These are phyloP conservation scores for Cynopterus sphinx DNA, from an alignment of 2,797 vertebrate species.

Conservation along the genomic window DNA sequence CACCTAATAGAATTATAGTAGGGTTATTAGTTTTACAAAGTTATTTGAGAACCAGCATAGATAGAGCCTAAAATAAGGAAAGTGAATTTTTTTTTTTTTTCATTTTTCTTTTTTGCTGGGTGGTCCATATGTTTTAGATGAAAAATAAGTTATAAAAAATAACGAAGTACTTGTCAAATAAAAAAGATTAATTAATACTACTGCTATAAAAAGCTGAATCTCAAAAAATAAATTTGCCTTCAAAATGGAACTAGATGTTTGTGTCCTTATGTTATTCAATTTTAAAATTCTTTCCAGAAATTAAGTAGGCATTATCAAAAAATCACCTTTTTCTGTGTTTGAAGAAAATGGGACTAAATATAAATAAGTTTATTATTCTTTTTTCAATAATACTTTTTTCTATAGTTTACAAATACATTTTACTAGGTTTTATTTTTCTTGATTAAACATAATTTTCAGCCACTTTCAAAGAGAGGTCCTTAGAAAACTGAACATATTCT, in stretches of 20 bases:
- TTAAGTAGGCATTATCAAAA: background rate
- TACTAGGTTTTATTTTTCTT: background rate
- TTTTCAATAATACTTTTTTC: background rate
- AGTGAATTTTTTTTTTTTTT: background rate
- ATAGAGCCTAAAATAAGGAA: conserved; percentile 14
- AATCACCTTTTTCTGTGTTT: background rate
- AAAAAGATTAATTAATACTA: conserved; percentile 53
- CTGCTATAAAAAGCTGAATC: conserved; percentile 40
- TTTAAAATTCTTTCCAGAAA: background rate
- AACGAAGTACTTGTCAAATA: conserved; percentile 32
- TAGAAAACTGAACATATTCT: background rate
- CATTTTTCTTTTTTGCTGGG: background rate
- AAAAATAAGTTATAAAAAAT: conserved; percentile 59
- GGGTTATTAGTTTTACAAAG: conserved; percentile 15
- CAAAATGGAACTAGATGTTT: conserved; percentile 28
- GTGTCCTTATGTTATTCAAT: background rate
- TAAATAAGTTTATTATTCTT: background rate
- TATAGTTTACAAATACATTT: background rate
- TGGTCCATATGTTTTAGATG: conserved; percentile 52
- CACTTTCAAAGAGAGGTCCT: background rate
- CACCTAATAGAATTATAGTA: background rate
- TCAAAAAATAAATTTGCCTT: conserved; percentile 50
- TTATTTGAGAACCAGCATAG: background rate
- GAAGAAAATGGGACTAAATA: background rate
- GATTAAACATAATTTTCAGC: background rate